phyloP scores from a whole-genome alignment of 2,113 vertebrate genomes.

The Lamprotornis superbus region DNA sequence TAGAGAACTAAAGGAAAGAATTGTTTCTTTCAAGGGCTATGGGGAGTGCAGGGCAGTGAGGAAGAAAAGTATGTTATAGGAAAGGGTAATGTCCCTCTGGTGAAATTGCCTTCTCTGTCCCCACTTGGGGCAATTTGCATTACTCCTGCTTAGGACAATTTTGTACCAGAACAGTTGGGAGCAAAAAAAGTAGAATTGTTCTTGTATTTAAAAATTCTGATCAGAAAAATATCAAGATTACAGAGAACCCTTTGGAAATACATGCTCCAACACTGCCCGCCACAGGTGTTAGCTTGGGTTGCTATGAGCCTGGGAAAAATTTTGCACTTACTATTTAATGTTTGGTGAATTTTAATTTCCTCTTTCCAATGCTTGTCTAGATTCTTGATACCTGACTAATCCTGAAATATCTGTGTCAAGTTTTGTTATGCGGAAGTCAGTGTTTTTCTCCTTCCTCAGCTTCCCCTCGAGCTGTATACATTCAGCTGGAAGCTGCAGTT shows the following conservation, averaged over 20 bases:
- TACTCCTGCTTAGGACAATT: not conserved
- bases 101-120: not conserved
- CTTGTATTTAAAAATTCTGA: not conserved
- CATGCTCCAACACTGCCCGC: fast-evolving
- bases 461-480: not conserved
- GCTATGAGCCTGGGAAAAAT: not conserved
- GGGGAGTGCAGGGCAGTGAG: not conserved
- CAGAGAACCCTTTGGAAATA: not conserved
- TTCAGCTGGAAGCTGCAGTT: not conserved
- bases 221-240: not conserved
- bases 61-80: not conserved
- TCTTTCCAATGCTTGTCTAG: not conserved
- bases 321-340: not conserved
- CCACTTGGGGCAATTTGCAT: not conserved
- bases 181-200: not conserved
- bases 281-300: not conserved
- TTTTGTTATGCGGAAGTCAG: not conserved
- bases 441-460: not conserved
- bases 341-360: not conserved
- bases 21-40: not conserved
- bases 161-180: not conserved
- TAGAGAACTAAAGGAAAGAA: not conserved
- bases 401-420: not conserved
- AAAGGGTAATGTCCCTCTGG: not conserved
- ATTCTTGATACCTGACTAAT: not conserved